Conservation (phyloP, 1,140 invertebrate species). For the Drosophila lacertosa region DNA sequence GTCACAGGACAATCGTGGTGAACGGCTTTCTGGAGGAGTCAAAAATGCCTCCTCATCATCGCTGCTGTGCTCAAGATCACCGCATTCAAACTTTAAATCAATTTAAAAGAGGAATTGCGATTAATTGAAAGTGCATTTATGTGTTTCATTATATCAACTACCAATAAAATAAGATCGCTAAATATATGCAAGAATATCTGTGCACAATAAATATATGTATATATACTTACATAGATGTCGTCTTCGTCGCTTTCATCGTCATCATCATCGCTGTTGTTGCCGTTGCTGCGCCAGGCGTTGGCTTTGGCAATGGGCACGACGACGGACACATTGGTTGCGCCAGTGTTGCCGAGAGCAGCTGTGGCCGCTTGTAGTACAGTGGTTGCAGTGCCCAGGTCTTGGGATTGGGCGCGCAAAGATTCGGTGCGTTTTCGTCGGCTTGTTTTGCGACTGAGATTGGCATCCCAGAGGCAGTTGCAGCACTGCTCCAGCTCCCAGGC, state of each 20-base stretch:
- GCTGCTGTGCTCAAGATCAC: slow-evolving; percentile 60
- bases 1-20: slow-evolving; percentile 41
- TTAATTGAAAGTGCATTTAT: no score
- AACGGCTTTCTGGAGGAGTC: slow-evolving; percentile 86
- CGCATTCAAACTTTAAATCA: slow-evolving; percentile 22
- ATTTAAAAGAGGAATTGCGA: not conserved
- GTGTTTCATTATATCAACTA: no score
- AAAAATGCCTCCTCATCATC: slow-evolving; percentile 46
- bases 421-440: slow-evolving; percentile 77
- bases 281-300: not conserved
- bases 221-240: slow-evolving; percentile 50
- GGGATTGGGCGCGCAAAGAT: slow-evolving; percentile 44
- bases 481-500: slow-evolving; percentile 85
- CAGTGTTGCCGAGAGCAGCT: not conserved
- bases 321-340: not conserved
- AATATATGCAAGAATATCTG: not conserved
- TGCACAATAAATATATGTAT: not conserved
- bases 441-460: slow-evolving; percentile 78
- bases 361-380: slow-evolving; percentile 4
- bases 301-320: slow-evolving; percentile 4
- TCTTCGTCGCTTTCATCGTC: slow-evolving; percentile 42
- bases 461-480: slow-evolving; percentile 84
- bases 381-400: slow-evolving; percentile 8
- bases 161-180: no score
- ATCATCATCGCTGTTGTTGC: slow-evolving; percentile 29